A percentile compares a stretch with the other conserved stretches of the same genome.
These are phyloP conservation scores for Mamestra brassicae DNA, from an alignment of 2,888 invertebrate species.

Conservation along the genomic window DNA sequence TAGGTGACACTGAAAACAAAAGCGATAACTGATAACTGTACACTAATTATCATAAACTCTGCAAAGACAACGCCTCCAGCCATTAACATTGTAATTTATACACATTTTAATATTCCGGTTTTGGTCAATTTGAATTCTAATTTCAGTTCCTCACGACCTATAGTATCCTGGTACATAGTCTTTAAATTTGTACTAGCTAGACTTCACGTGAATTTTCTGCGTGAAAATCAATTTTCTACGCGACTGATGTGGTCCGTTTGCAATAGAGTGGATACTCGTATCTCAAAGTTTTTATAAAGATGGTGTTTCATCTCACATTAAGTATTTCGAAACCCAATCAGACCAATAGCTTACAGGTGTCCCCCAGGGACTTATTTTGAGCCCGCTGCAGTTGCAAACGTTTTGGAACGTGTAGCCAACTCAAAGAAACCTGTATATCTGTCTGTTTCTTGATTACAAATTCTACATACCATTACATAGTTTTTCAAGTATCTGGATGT, in stretches of 20 bases:
- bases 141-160: slow-evolving; percentile 24
- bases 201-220: slow-evolving; percentile 1
- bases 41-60: slow-evolving; percentile 15
- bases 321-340: no score
- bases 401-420: no score
- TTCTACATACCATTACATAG: no score
- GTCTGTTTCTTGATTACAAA: no score
- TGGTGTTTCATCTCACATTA: neutral
- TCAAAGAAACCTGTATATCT: no score
- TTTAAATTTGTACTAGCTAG: slow-evolving; percentile 30
- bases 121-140: slow-evolving; percentile 24
- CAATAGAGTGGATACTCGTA: no score
- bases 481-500: no score
- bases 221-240: neutral
- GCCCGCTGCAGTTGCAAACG: neutral
- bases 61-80: slow-evolving; percentile 8
- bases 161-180: slow-evolving; percentile 52
- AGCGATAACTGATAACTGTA: slow-evolving; percentile 1
- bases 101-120: slow-evolving; percentile 35
- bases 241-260: neutral
- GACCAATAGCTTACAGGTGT: neutral
- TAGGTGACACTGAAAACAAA: slow-evolving; percentile 12
- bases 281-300: neutral
- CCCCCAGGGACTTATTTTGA: neutral
- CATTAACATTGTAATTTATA: slow-evolving; percentile 24